These are phyloP conservation scores for Cryptomyrus ogoouensis DNA, from an alignment of 2,113 vertebrate species.

Conservation along the genomic window DNA sequence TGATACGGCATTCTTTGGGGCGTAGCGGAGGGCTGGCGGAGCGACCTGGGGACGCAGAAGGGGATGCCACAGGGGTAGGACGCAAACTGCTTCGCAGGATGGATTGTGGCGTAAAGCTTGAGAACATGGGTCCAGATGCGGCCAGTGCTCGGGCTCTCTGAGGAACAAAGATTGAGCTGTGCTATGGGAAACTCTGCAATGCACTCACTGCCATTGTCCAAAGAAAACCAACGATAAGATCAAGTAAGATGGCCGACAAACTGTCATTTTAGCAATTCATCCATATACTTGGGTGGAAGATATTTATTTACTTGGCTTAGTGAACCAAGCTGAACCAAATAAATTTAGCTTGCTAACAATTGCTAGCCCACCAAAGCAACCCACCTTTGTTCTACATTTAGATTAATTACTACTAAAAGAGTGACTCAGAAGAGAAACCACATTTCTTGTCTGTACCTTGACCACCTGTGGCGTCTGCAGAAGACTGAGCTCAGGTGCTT, in stretches of 20 bases:
- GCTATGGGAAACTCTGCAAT: not conserved
- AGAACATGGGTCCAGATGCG: constrained; percentile 67
- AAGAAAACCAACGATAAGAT: not conserved
- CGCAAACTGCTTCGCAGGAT: constrained; percentile 83
- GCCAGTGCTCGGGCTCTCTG: constrained; percentile 81
- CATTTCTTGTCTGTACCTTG: constrained; percentile 63
- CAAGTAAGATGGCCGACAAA: not conserved
- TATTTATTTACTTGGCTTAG: not conserved
- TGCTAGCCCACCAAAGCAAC: not conserved
- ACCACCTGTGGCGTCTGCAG: constrained; percentile 85
- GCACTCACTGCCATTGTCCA: not conserved
- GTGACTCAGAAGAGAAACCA: not conserved
- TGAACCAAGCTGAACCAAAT: not conserved
- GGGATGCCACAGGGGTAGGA: constrained; percentile 76
- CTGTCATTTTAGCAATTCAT: not conserved
- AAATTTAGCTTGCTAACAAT: not conserved
- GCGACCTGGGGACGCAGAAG: constrained; percentile 76
- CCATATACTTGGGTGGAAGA: not conserved
- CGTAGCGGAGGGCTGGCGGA: constrained; percentile 76
- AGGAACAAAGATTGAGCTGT: not conserved
- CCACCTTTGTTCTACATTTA: not conserved
- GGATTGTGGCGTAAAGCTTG: constrained; percentile 82
- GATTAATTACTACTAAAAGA: not conserved
- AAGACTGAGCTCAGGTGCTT: constrained; percentile 73
- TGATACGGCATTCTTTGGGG: constrained; percentile 78